Base-by-base conservation (phyloP, 1,140 invertebrate genomes). In the Trachymyrmex cornetzi region DNA sequence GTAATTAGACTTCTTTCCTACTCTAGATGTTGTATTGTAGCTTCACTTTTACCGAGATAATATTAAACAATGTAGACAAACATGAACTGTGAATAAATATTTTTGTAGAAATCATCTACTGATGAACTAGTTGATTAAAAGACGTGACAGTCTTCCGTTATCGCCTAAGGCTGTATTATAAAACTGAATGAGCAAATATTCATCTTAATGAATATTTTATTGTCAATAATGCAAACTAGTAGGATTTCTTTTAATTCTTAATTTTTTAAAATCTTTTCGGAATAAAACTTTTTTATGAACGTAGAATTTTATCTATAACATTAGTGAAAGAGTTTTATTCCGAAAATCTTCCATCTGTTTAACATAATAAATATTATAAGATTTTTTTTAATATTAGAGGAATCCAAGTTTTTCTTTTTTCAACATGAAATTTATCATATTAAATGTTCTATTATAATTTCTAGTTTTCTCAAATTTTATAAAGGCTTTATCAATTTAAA, bases 1-100 rank as follows among this genome's bases (percentile, higher is more conserved):
- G 53, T 72, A 72, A 72, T 72, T 72, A 53, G 44, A 53, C 44
- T 22, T 27, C 69, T 72, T 72, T 72, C 22, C 1, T 72, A 53
- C 12, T n/a, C 2, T 11, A 24, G 38, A 3, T 16, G 22, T 71
- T 48, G 6, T 48, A 38, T 71, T 48, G 3, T 19, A 48, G 22
- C 67, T 71, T 71, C n/a, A 48, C 69, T 72, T 72, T 72, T 72
- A 72, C 44, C 24, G 24, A 16, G 44, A 24, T 30, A 19, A 5
- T 1, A 27, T 30, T 53, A 50, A 53, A n/a, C 24, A 53, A 53
- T 27, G 69, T 50, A 71, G 67, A 69, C 22, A 53, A n/a, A 22
- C 14, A 16, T 19, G 14, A 67, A 44, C 16, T 24, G 2, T 67
- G 50, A 16, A 38, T 53, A 48, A 69, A 48, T 9, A 27, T 16